Conservation (phyloP, 2,797 vertebrate species). For the Xerus rutilus region DNA sequence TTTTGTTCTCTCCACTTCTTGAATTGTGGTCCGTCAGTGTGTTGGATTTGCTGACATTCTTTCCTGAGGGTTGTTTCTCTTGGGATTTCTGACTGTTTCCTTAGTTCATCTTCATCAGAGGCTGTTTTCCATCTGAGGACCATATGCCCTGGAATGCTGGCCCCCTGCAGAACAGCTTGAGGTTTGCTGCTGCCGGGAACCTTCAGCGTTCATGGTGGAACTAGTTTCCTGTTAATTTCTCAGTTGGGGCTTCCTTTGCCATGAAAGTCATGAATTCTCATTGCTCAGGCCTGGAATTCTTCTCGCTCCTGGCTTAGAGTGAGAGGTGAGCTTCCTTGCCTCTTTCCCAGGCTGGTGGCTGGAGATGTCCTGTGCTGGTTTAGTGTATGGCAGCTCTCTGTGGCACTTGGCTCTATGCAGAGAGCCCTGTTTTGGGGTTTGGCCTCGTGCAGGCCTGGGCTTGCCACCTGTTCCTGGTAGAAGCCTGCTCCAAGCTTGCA, state of each 20-base stretch:
- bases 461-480: background rate
- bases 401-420: background rate
- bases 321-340: background rate
- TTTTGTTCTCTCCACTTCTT: background rate
- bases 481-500: too few species aligned
- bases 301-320: background rate
- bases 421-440: background rate
- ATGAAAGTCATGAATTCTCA: background rate
- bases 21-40: background rate
- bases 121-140: background rate
- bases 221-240: background rate
- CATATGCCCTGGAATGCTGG: background rate
- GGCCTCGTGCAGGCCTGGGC: background rate
- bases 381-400: background rate
- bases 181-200: background rate
- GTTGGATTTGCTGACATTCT: conserved; percentile 2
- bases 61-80: background rate
- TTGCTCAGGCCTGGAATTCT: background rate
- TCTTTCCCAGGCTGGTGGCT: background rate
- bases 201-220: background rate
- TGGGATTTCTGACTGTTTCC: background rate
- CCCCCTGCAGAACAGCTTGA: background rate
- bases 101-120: background rate
- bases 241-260: background rate
- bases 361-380: background rate